A percentile compares a stretch with the other conserved stretches of the same genome.
Conservation (phyloP, 2,113 vertebrate species). For the Martes martes region DNA sequence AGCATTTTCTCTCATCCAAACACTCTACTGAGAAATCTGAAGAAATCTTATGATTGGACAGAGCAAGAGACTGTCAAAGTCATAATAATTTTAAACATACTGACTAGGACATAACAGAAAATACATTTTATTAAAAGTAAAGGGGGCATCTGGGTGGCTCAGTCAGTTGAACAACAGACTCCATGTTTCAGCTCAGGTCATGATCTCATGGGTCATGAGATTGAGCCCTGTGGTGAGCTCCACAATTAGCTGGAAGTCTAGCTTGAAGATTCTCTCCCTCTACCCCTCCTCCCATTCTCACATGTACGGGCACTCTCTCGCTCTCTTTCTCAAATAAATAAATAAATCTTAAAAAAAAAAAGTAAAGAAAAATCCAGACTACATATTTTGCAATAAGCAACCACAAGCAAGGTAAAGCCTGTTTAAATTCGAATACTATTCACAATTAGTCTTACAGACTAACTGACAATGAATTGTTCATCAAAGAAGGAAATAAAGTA, state of each 20-base stretch:
- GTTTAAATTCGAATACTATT: neutral
- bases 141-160: neutral
- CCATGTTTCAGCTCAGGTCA: neutral
- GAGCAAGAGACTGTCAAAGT: neutral
- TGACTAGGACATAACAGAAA: neutral
- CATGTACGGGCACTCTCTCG: neutral
- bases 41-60: neutral
- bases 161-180: neutral
- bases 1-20: neutral
- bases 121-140: neutral
- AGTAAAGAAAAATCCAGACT: neutral
- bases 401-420: neutral
- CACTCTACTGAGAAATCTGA: neutral
- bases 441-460: neutral
- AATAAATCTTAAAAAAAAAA: neutral
- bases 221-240: neutral
- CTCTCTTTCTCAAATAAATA: neutral
- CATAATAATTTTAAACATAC: neutral
- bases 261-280: neutral
- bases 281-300: neutral
- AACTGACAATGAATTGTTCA: neutral
- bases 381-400: neutral
- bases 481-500: neutral
- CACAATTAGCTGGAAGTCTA: neutral
- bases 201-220: neutral